Evolutionary conservation across 2,888 invertebrate genomes (phyloP).

Genomic region (Spisula subtruncata): DNA sequence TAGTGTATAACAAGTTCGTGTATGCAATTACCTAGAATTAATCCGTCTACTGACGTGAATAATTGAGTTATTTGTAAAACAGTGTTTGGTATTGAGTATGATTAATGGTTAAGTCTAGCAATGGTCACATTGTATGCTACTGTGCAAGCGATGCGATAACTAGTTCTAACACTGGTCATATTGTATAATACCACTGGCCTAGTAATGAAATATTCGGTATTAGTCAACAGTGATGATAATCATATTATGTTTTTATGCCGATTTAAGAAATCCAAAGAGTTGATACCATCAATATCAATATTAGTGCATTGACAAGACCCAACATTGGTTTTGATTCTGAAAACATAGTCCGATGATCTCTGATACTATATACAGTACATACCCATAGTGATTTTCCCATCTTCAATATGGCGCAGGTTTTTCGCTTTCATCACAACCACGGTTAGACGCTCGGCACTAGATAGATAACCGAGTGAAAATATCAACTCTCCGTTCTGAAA

Average conservation of each 20-base stretch:
- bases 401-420: conserved; percentile 90
- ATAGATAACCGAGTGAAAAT: conserved; percentile 95
- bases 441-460: conserved; percentile 95
- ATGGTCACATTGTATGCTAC: neutral
- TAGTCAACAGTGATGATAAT: too few species aligned
- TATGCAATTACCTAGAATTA: too few species aligned
- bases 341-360: too few species aligned
- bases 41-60: neutral
- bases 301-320: too few species aligned
- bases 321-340: too few species aligned
- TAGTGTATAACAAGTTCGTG: too few species aligned
- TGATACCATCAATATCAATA: too few species aligned
- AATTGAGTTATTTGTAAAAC: neutral
- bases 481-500: conserved; percentile 90
- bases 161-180: neutral
- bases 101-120: neutral
- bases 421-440: conserved; percentile 94
- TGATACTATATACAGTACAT: conserved; percentile 7
- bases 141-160: neutral
- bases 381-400: conserved; percentile 78
- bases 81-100: neutral
- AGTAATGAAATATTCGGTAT: too few species aligned
- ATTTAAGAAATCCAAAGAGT: too few species aligned
- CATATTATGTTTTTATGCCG: too few species aligned
- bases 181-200: neutral